Percentiles rank a stretch among this genome's conserved stretches.
phyloP scores from a whole-genome alignment of 2,797 vertebrate genomes.

The Oreonectes daqikongensis region DNA sequence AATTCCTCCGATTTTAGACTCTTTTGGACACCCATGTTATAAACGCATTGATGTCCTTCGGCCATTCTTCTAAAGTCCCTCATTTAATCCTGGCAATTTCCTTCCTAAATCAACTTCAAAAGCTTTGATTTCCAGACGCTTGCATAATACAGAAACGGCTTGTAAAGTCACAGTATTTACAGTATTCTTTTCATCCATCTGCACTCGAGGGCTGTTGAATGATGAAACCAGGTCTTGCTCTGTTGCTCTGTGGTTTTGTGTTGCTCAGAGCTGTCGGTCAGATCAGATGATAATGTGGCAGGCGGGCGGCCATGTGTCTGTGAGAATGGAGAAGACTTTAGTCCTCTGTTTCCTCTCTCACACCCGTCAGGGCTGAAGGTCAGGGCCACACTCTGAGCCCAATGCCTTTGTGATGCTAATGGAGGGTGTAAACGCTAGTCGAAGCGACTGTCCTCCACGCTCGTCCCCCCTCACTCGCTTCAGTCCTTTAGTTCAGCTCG shows the following conservation, averaged over 20 bases:
- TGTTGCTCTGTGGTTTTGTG: conserved; percentile 23
- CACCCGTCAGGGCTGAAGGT: conserved; percentile 72
- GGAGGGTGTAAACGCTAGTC: conserved; percentile 56
- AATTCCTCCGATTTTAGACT: too few relatives aligned
- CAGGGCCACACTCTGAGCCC: conserved; percentile 66
- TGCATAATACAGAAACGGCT: conserved; percentile 19
- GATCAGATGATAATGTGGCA: conserved; percentile 75
- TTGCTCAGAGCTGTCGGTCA: conserved; percentile 62
- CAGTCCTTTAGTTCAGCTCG: not conserved
- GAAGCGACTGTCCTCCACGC: not conserved
- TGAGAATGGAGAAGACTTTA: conserved; percentile 66
- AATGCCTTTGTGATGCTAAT: conserved; percentile 80
- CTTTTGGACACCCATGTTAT: too few relatives aligned
- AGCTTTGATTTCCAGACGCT: not conserved
- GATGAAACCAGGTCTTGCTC: conserved; percentile 29
- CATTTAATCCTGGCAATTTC: too few relatives aligned
- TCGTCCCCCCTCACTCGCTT: not conserved
- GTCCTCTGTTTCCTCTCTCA: conserved; percentile 70
- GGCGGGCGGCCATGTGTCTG: conserved; percentile 52
- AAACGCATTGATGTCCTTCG: too few relatives aligned
- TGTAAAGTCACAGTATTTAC: conserved; percentile 30
- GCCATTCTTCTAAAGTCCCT: not conserved
- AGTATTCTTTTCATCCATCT: conserved; percentile 48
- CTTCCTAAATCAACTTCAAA: conserved; percentile 2
- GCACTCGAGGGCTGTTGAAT: conserved; percentile 31